These are phyloP conservation scores for Drosophila infuscata DNA, from an alignment of 2,888 invertebrate genomes.

Conservation along the genomic window DNA sequence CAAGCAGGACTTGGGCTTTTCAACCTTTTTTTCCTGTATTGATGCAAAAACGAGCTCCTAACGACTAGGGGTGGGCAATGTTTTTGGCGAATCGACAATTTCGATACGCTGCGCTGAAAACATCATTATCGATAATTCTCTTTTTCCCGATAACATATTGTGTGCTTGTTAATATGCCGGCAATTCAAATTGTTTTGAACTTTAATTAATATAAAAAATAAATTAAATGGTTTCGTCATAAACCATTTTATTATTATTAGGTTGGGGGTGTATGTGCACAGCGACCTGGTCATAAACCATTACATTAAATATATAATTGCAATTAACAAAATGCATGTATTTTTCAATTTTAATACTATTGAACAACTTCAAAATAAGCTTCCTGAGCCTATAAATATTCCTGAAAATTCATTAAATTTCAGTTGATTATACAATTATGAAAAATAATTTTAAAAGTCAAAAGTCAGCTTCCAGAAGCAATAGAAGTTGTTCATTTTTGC, in stretches of 20 bases:
- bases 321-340: neutral
- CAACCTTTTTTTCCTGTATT: conserved; percentile 29
- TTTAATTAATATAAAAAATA: no score
- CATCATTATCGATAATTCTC: conserved; percentile 1
- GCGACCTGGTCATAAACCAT: no score
- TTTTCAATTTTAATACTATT: neutral
- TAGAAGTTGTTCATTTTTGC: conserved; percentile 39
- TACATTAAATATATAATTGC: neutral
- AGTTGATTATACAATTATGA: neutral
- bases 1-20: conserved; percentile 53
- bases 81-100: conserved; percentile 28
- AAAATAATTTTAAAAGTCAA: conserved; percentile 21
- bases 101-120: conserved; percentile 11
- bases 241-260: no score
- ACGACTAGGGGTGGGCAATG: conserved; percentile 41
- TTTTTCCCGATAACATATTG: neutral
- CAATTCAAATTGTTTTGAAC: neutral
- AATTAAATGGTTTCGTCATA: neutral
- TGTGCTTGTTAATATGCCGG: neutral
- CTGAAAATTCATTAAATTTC: neutral
- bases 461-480: conserved; percentile 49
- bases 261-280: no score
- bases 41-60: conserved; percentile 49
- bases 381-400: neutral
- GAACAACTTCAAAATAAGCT: neutral